These are phyloP conservation scores for Centrocercus urophasianus DNA, from an alignment of 2,113 vertebrate genomes.

Conservation along the genomic window DNA sequence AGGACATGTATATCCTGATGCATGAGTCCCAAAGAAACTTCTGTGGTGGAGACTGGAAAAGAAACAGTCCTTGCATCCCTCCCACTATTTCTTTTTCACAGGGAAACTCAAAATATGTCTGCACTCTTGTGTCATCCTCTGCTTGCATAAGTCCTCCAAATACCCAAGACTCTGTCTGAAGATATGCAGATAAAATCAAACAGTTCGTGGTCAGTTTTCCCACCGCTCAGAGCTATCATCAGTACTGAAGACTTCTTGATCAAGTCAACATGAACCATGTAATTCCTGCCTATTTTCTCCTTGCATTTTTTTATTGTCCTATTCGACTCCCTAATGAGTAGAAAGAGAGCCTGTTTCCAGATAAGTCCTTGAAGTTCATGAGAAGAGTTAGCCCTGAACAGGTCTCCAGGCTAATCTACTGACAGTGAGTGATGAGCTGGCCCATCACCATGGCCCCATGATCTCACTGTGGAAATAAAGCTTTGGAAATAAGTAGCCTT, in stretches of 20 bases:
- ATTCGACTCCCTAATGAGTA: neutral
- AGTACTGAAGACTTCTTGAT: neutral
- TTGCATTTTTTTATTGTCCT: neutral
- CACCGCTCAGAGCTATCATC: neutral
- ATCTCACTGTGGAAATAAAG: neutral
- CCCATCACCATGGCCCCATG: neutral
- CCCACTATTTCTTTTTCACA: neutral
- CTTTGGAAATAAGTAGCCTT: neutral
- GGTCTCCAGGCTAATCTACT: neutral
- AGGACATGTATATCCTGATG: neutral
- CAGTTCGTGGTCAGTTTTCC: neutral
- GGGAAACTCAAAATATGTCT: neutral
- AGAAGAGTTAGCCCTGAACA: neutral
- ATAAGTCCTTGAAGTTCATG: neutral
- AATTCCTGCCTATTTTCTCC: neutral
- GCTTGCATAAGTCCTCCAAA: neutral
- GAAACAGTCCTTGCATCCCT: neutral
- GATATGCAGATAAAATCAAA: neutral
- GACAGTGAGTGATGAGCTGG: neutral
- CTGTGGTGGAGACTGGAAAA: neutral
- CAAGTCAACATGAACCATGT: neutral
- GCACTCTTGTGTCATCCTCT: neutral
- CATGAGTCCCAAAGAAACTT: neutral
- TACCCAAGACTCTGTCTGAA: accelerated
- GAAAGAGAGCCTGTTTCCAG: neutral